Evolutionary conservation across 1,140 invertebrate genomes (phyloP).

Genomic region (Maconellicoccus hirsutus): DNA sequence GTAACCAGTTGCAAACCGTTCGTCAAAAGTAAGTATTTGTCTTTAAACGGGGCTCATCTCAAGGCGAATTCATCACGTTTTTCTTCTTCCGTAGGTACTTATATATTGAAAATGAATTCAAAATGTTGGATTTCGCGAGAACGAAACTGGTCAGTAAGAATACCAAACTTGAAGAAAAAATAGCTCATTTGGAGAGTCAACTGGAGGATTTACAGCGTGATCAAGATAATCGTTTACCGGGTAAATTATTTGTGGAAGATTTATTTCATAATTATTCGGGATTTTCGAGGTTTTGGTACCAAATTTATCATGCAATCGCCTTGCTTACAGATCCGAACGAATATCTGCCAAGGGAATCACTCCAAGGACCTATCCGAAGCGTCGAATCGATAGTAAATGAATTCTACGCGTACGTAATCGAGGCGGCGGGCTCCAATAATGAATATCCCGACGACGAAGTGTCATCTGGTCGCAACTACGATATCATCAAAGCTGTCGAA

Average conservation of each 20-base stretch:
- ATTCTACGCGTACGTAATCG: background rate
- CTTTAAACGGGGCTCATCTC: background rate
- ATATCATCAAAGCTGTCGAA: background rate
- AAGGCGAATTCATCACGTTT: background rate
- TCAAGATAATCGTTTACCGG: too few relatives aligned
- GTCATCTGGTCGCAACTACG: background rate
- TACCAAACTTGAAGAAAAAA: background rate
- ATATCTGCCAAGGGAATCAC: background rate
- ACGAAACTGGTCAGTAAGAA: background rate
- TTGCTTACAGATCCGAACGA: background rate
- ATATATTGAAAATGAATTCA: background rate
- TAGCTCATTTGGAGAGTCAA: background rate
- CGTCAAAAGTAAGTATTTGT: background rate
- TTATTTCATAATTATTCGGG: too few relatives aligned
- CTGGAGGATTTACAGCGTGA: background rate
- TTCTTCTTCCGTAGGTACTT: background rate
- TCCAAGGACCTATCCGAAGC: background rate
- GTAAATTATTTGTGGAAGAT: too few relatives aligned
- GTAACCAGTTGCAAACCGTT: background rate
- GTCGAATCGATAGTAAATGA: background rate
- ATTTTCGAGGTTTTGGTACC: too few relatives aligned
- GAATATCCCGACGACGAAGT: background rate
- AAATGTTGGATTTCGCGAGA: background rate
- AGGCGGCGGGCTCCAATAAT: background rate
- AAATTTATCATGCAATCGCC: too few relatives aligned